Evolutionary conservation across 2,797 vertebrate genomes (phyloP).

Genomic region (Melanotaenia maccullochi): DNA sequence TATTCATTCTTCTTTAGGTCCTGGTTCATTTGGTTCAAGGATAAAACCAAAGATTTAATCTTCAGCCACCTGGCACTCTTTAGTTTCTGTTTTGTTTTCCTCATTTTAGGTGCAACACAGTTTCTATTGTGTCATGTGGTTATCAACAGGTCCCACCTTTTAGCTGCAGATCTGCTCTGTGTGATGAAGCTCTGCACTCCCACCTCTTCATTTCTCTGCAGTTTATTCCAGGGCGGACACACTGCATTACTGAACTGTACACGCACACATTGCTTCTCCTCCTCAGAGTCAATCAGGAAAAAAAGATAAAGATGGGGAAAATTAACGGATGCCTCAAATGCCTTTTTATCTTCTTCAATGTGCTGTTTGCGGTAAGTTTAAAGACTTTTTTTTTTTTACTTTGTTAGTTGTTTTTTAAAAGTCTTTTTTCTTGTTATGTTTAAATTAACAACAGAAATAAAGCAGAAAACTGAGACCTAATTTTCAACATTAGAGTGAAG

Average conservation of each 20-base stretch:
- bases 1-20: too few species aligned
- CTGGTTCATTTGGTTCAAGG: too few species aligned
- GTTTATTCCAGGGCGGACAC: not conserved
- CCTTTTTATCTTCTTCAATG: conserved; percentile 72
- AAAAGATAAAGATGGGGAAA: conserved; percentile 61
- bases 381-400: not conserved
- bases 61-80: too few species aligned
- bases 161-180: conserved; percentile 5
- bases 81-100: too few species aligned
- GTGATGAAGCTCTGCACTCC: not conserved
- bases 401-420: too few species aligned
- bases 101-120: too few species aligned
- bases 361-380: conserved; percentile 62
- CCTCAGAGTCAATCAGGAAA: not conserved
- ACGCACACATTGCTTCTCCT: not conserved
- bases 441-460: too few species aligned
- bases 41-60: too few species aligned
- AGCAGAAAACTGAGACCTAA: not conserved
- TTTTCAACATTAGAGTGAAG: too few species aligned
- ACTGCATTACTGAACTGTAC: not conserved
- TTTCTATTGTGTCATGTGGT: too few species aligned
- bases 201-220: not conserved
- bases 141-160: not conserved
- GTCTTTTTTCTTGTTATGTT: too few species aligned
- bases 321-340: conserved; percentile 69